Evolutionary conservation across 2,888 invertebrate genomes (phyloP), one percentile per base, ranked within the genome.

Genomic region (Myopa tessellatipennis): DNA sequence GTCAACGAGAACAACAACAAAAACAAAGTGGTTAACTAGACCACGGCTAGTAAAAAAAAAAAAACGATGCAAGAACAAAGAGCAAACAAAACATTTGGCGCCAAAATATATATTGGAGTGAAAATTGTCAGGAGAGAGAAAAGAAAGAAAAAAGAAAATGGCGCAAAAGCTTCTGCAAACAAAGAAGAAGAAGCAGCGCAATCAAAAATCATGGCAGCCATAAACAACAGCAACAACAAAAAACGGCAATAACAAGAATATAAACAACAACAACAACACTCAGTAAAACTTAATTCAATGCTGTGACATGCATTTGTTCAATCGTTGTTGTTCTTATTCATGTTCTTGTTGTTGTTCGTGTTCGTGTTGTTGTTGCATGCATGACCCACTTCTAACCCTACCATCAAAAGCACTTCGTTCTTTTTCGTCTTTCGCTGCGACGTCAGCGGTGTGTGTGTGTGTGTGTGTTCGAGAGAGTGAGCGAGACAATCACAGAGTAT

Each of bases 241-340:
- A 6, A 55, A 16, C n/a, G 16, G 55, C 10, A 55, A 55, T 5
- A 14, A n/a, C 4, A 55, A 55, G 4, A 2, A 36, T 26, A 70
- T 36, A 40, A 26, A n/a, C 40, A 4, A 6, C 14, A 40, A 3
- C 40, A 16, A n/a, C 67, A 67, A 55, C 8, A 55, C 5, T 16
- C 55, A 16, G 10, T 5, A 16, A 10, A 16, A 55, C 36, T 18
- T 60, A 72, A 40, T 73, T 73, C 61, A 73, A 40, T 73, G 73
- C 16, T 73, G 45, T 73, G 73, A 73, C 73, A 72, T 61, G 60
- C 61, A 61, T 40, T 40, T 40, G 18, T n/a, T 14, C 40, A 26
- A 4, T 61, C 60, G 72, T 72, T 72, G 72, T 40, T 69, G 69
- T 52, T 45, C n/a, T 18, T 70, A 26, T 70, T 55, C 14, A 14